Evolutionary conservation across 2,888 invertebrate species (phyloP), one percentile per base, ranked within the genome.

Genomic region (Eristalis pertinax): DNA sequence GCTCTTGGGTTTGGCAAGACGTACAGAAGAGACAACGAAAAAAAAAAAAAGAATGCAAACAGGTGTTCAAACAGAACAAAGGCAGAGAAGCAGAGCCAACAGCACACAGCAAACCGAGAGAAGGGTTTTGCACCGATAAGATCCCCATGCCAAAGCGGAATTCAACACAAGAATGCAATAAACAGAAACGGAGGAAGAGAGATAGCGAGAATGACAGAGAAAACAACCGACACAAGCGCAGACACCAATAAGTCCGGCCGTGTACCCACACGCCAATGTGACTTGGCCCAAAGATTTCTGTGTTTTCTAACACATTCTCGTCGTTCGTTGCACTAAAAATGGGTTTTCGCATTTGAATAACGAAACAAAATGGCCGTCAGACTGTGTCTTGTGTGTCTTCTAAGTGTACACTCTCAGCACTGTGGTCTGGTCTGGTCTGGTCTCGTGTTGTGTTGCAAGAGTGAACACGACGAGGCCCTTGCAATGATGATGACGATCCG

Each of bases 301-400:
- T 50, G 50, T 50, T 50, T 50, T 50, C 50, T 50, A 50, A 50
- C 50, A 50, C 62, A 72, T 76, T 76, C 72, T 72, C 63, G 58
- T 72, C 63, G 58, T 63, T 69, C 38, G 76, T 76, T 81, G 72
- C 72, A 81, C 76, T 76, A 76, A 81, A 80, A 84, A 80, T 80
- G 63, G 75, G 62, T 72, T 81, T 81, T 81, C 56, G 84, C 76
- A 76, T 85, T 81, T 85, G 81, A 81, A 81, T 81, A 76, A 76
- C 72, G 69, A 50, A 81, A 85, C 81, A 85, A 85, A 85, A 85
- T 85, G 84, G 84, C 81, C 76, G 81, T 68, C 63, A 67, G 64
- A 63, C 62, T 67, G 19, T 63, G 26, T 60, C 38, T 65, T 64
- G 10, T 43, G 43, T 32, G 19, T 19, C 19, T 19, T 43, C 41